Evolutionary conservation across 2,888 invertebrate species (phyloP).

Genomic region (Dendrolimus houi): DNA sequence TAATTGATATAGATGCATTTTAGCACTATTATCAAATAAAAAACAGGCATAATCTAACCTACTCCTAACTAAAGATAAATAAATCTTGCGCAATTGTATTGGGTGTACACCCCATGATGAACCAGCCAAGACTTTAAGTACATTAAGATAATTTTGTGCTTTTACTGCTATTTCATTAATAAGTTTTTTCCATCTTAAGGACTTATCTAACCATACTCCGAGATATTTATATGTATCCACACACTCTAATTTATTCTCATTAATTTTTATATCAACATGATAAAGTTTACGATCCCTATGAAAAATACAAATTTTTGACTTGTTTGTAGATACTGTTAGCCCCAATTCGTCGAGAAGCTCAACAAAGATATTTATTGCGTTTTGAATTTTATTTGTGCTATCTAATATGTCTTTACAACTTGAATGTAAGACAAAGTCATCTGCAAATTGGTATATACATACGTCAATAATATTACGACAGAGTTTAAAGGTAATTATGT

Average conservation of each 20-base stretch:
- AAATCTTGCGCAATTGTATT: conserved; percentile 16
- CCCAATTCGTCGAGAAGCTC: conserved; percentile 8
- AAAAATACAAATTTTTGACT: conserved; percentile 18
- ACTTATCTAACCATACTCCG: conserved; percentile 19
- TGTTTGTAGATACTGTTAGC: conserved; percentile 12
- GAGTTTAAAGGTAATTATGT: too few species aligned
- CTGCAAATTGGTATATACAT: too few species aligned
- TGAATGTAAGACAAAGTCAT: conserved; percentile 10
- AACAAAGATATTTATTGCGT: conserved; percentile 5
- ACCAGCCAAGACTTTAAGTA: conserved; percentile 18
- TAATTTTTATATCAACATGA: not conserved
- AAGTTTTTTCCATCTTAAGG: conserved; percentile 18
- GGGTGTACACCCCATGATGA: conserved; percentile 20
- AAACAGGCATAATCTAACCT: conserved; percentile 16
- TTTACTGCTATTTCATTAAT: conserved; percentile 15
- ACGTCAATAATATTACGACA: too few species aligned
- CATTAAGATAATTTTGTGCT: conserved; percentile 13
- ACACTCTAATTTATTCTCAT: not conserved
- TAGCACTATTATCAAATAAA: conserved; percentile 8
- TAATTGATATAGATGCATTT: conserved; percentile 10
- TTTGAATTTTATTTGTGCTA: not conserved
- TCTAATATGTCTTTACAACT: not conserved
- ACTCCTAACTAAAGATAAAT: conserved; percentile 16
- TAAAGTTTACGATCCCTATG: conserved; percentile 7
- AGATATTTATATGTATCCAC: conserved; percentile 16